These are phyloP conservation scores for Akabosia matsudoensis DNA, from an alignment of 1,140 invertebrate genomes.

Conservation along the genomic window DNA sequence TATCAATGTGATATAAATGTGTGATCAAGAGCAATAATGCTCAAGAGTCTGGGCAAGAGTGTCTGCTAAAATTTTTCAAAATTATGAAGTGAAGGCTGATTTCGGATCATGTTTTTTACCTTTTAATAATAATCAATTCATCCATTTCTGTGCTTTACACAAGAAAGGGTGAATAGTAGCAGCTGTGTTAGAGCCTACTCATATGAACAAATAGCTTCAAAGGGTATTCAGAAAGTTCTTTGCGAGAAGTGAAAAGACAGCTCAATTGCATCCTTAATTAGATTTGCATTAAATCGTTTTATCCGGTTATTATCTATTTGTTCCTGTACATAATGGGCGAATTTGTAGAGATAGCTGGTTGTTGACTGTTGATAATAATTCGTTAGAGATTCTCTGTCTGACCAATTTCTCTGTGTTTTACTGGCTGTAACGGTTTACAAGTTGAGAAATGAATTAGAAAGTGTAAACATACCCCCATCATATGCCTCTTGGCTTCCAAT, in stretches of 20 bases:
- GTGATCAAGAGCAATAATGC: no score
- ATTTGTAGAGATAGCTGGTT: background rate
- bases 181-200: background rate
- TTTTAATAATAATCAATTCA: background rate
- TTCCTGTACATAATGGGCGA: no score
- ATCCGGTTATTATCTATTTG: background rate
- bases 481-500: background rate
- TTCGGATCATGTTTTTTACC: background rate
- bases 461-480: slow-evolving; percentile 1
- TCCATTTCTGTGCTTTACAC: no score
- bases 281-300: slow-evolving; percentile 12
- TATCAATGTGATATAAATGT: background rate
- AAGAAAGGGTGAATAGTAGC: no score
- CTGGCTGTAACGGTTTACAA: background rate
- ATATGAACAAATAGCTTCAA: background rate
- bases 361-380: no score
- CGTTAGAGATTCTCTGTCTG: no score
- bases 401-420: background rate
- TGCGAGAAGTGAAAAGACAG: background rate
- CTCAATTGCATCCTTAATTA: background rate
- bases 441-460: background rate
- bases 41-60: no score
- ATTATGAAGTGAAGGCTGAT: background rate
- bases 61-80: background rate
- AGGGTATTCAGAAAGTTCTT: background rate